Percentiles rank a stretch among this genome's conserved stretches.
Conservation (phyloP, 2,888 invertebrate genomes). For the Xestoiulus laeticollis region DNA sequence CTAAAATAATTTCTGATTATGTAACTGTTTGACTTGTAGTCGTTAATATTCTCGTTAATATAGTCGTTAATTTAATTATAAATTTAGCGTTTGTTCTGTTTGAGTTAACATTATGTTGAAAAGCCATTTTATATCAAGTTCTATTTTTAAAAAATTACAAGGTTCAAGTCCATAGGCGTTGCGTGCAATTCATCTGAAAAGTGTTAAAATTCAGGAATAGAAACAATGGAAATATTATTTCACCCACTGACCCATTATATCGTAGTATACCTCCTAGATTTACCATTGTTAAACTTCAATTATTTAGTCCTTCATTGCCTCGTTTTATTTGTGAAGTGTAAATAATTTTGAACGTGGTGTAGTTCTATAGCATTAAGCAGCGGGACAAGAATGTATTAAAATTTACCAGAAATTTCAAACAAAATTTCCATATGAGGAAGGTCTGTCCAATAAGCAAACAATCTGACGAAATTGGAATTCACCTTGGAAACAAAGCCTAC, state of each 20-base stretch:
- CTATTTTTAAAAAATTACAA: neutral
- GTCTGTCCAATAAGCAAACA: neutral
- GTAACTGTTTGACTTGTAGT: neutral
- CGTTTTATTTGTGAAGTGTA: neutral
- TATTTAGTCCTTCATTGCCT: neutral
- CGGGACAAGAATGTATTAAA: neutral
- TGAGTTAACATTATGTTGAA: neutral
- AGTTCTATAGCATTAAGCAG: neutral
- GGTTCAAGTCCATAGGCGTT: neutral
- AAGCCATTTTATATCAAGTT: neutral
- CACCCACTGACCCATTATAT: slow-evolving; percentile 33
- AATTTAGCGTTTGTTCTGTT: neutral
- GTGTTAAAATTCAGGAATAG: slow-evolving; percentile 8
- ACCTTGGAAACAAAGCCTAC: neutral
- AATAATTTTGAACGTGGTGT: neutral
- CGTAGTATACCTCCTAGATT: neutral
- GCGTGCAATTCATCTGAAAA: neutral
- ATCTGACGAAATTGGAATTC: neutral
- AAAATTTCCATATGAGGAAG: neutral
- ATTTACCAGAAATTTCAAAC: neutral
- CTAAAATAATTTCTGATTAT: neutral
- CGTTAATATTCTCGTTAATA: no score
- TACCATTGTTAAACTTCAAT: slow-evolving; percentile 11
- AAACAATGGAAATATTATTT: slow-evolving; percentile 28
- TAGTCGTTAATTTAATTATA: neutral